Evolutionary conservation across 1,140 invertebrate species (phyloP), one percentile per base, ranked within the genome.

Genomic region (Pachyrhynchus sulphureomaculatus): DNA sequence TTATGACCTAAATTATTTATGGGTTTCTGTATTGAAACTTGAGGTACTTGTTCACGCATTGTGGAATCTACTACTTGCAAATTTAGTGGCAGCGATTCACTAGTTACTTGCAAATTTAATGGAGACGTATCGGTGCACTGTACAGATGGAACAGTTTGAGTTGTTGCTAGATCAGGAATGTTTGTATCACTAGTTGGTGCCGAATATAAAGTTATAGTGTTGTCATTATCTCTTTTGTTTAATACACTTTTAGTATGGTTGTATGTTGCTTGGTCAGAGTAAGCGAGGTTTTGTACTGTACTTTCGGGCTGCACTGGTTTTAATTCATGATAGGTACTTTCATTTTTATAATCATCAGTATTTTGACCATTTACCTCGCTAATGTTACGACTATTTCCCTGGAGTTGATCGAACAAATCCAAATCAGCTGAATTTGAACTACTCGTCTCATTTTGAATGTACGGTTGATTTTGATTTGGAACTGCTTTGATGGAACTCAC

Each of bases 131-230:
- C 17, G 21, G 26, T 26, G 21, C 12, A 32, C 23, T 59, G 29
- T 32, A 39, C 9, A 24, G 24, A 15, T n/a, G 26, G 12, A 13
- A 36, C 20, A 26, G 45, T 39, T 17, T 17, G 18, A 56, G 54
- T 39, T 33, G 41, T 56, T 32, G 34, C 29, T 5, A 29, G 8
- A 9, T 23, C 24, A 3, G 48, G 48, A 18, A 51, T 51, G 10
- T 20, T 32, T 21, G 48, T 34, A 4, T 4, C 26, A 18, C 13
- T 15, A 10, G 24, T 21, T 12, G 44, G 44, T 2, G 59, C 48
- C 3, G 59, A 54, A 37, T 62, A 62, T 12, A 62, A 34, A 4
- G 59, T 62, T 6, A 62, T 55, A 13, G 59, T 62, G 24, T 62
- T 54, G 17, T 51, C 57, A 24, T 26, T 12, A 21, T 10, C 12